These are phyloP conservation scores for Leptobrachium ailaonicum DNA, from an alignment of 2,113 vertebrate genomes.

Conservation along the genomic window DNA sequence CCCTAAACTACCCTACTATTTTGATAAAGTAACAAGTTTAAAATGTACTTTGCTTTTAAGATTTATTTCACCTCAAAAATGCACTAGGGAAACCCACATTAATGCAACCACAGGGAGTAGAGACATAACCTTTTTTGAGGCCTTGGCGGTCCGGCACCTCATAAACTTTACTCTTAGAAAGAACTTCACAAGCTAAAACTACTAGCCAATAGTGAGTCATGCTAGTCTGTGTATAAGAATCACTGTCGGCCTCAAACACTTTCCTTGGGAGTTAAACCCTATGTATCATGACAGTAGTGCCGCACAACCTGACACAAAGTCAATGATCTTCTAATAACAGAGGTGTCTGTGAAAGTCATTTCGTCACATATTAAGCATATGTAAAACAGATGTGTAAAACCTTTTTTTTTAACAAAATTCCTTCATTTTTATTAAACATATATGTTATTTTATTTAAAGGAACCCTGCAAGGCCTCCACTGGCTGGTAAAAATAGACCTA, in stretches of 20 bases:
- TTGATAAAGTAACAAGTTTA: constrained; percentile 12
- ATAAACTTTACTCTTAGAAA: neutral
- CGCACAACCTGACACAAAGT: neutral
- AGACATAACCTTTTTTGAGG: neutral
- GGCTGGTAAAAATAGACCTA: too few species aligned
- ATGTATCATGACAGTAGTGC: neutral
- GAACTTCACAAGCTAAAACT: neutral
- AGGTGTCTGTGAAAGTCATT: neutral
- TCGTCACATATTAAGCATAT: neutral
- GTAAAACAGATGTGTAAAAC: neutral
- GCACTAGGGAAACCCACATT: neutral
- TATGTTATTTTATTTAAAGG: too few species aligned
- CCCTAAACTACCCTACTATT: constrained; percentile 15
- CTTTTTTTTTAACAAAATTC: too few species aligned
- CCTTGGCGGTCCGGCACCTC: neutral
- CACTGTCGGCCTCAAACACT: neutral
- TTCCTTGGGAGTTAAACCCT: neutral
- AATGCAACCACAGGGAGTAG: neutral
- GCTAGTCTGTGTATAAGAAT: neutral
- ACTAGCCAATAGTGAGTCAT: constrained; percentile 7
- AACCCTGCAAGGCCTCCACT: too few species aligned
- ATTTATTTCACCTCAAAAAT: constrained; percentile 19
- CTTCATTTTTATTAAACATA: too few species aligned
- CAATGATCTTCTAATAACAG: neutral
- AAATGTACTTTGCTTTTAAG: constrained; percentile 3